Conservation (phyloP, 2,113 vertebrate species). For the Harpagus bidentatus region DNA sequence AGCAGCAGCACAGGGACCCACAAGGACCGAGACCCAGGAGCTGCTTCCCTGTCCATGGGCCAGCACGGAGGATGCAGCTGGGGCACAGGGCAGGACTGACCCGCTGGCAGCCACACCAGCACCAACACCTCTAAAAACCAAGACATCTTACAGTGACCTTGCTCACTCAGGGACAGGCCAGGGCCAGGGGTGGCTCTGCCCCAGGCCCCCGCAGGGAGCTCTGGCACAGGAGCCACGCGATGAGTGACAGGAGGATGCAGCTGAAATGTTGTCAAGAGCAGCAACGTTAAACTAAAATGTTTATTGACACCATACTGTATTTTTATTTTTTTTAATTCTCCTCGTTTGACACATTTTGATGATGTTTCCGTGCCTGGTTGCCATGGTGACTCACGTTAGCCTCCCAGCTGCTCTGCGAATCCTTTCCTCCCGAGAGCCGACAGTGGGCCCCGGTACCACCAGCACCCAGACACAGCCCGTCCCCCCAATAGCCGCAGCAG, state of each 20-base stretch:
- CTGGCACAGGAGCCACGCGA: rapidly evolving
- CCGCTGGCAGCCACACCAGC: background rate
- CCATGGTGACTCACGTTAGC: background rate
- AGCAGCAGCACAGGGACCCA: background rate
- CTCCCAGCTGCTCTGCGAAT: background rate
- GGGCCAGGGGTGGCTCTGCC: background rate
- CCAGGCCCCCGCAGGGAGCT: background rate
- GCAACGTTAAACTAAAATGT: background rate
- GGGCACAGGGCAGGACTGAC: background rate
- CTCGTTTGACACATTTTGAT: background rate
- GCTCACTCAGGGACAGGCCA: background rate
- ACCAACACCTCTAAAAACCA: background rate
- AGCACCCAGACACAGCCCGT: background rate
- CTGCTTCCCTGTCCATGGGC: background rate
- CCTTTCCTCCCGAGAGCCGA: background rate
- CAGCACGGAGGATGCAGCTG: background rate
- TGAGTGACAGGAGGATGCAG: background rate
- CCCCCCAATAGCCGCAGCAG: too few relatives aligned
- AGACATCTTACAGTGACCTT: too few relatives aligned
- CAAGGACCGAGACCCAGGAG: background rate
- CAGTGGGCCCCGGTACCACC: background rate
- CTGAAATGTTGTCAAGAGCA: background rate
- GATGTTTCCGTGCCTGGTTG: background rate
- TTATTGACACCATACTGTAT: background rate
- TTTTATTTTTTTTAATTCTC: background rate